Conservation (phyloP, 2,888 invertebrate genomes). For the Agrochola lychnidis region DNA sequence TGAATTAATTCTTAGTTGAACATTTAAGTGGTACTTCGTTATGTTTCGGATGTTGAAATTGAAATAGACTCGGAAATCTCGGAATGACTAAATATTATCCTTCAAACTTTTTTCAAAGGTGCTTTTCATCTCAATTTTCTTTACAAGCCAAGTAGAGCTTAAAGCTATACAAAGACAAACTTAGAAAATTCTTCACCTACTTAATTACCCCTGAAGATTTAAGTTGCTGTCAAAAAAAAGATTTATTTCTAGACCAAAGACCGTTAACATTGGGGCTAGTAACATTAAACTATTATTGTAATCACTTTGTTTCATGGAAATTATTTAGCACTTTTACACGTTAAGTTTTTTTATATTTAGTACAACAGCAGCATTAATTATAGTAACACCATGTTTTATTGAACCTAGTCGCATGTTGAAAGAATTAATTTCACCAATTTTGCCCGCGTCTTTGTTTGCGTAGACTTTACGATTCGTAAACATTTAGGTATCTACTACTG, state of each 20-base stretch:
- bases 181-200: background rate
- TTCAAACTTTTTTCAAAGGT: background rate
- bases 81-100: background rate
- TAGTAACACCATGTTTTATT: slow-evolving; percentile 13
- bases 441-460: background rate
- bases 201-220: slow-evolving; percentile 18
- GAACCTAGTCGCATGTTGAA: background rate
- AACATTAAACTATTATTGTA: slow-evolving; percentile 15
- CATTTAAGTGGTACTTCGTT: background rate
- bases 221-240: background rate
- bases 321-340: slow-evolving; percentile 4
- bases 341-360: background rate
- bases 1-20: too few species aligned
- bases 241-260: slow-evolving; percentile 7
- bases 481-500: background rate
- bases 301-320: slow-evolving; percentile 12
- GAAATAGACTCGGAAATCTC: background rate
- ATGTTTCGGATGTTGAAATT: background rate
- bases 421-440: background rate
- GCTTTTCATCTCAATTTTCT: background rate
- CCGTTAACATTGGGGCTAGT: slow-evolving; percentile 21
- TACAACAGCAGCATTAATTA: background rate
- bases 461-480: background rate
- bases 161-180: slow-evolving; percentile 9
- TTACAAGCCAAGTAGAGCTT: background rate